These are phyloP conservation scores for Otolemur crassicaudatus DNA, from an alignment of 2,797 vertebrate genomes.

Conservation along the genomic window DNA sequence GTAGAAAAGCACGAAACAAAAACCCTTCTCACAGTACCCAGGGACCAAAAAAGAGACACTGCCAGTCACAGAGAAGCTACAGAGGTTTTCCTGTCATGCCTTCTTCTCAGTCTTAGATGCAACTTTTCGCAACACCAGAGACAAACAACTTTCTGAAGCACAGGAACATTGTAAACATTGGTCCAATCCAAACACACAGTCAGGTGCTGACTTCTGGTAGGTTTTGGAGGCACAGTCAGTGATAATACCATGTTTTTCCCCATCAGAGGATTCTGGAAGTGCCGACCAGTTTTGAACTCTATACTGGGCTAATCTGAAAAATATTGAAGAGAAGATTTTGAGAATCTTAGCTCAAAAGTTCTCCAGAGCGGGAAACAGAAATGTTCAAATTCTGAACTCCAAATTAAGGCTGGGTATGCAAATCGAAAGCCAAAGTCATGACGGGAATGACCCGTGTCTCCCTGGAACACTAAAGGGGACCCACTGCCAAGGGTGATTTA, in stretches of 20 bases:
- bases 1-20: not conserved
- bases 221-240: not conserved
- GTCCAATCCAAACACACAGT: conserved; percentile 19
- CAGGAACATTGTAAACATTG: conserved; percentile 14
- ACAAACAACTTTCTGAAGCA: conserved; percentile 61
- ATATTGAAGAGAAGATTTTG: conserved; percentile 38
- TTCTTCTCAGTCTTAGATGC: not conserved
- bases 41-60: conserved; percentile 42
- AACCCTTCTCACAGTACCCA: not conserved
- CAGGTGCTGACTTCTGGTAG: not conserved
- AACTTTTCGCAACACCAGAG: conserved; percentile 49
- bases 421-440: not conserved
- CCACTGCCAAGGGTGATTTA: not conserved
- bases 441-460: not conserved
- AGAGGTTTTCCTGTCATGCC: not conserved
- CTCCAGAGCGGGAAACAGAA: conserved; percentile 43
- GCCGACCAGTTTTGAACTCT: conserved; percentile 31
- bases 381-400: conserved; percentile 11
- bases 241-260: not conserved
- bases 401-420: not conserved
- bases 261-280: not conserved
- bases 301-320: conserved; percentile 25
- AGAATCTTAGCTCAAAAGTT: not conserved
- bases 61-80: not conserved
- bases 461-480: not conserved